Base-by-base conservation (phyloP, 2,113 vertebrate species). In the Thoracochromis brauschi region DNA sequence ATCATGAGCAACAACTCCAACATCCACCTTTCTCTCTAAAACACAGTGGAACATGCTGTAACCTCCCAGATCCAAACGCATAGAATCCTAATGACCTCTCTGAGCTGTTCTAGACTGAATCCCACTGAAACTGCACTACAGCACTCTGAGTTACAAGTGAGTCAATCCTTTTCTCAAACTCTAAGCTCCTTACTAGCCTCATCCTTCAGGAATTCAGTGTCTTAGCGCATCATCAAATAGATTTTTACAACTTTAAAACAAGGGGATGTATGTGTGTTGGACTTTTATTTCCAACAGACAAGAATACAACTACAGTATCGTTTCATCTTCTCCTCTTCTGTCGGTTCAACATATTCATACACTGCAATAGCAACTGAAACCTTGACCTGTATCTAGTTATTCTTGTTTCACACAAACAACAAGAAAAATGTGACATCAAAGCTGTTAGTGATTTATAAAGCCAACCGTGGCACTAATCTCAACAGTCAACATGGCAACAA, bases 401-500 rank as follows among this genome's bases (percentile, higher is more conserved):
- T 78, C 17, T 29, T 51, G 17, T 31, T 2, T 1, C 73, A n/a
- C 19, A 51, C 45, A 87, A 88, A 83, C 91, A 87, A 45, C 55
- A 19, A 49, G 29, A 60, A 82, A 78, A n/a, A 21, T 17, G 6
- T 79, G 86, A 78, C 79, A 85, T 87, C 58, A 84, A 42, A 85
- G 86, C 87, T 92, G 85, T 85, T 24, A 19, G 63, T 31, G 83
- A 88, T 87, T 85, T 82, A 53, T 49, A 87, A 94, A 82, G 88
- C 82, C 79, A 89, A 92, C 65, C 35, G 55, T 51, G 71, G 55
- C 81, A 31, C 26, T 11, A 0, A 47, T 47, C 42, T 49, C 42
- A 88, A 84, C 40, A 58, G 93, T 96, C 88, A 89, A 95, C 94
- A 95, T 95, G 93, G 95, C 92, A 97, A 96, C 96, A 93, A 80